Evolutionary conservation across 2,888 invertebrate genomes (phyloP).

Genomic region (Coelogynopora nodosa): DNA sequence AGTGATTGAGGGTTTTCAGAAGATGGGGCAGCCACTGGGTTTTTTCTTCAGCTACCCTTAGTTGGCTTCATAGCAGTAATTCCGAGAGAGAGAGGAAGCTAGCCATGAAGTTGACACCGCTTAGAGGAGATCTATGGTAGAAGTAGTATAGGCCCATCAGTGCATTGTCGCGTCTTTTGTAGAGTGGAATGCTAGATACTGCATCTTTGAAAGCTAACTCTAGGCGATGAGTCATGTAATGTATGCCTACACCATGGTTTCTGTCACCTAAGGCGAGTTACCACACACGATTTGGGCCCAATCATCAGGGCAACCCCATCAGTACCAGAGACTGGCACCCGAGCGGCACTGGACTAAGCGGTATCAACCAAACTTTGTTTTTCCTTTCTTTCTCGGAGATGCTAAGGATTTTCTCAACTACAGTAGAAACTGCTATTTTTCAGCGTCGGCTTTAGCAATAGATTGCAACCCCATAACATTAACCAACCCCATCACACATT

Average conservation of each 20-base stretch:
- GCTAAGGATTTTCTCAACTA: neutral
- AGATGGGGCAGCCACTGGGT: neutral
- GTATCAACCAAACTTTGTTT: neutral
- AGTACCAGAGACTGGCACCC: neutral
- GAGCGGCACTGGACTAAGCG: too few species aligned
- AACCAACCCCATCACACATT: neutral
- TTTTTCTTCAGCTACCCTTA: neutral
- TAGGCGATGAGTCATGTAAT: neutral
- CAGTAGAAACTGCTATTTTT: neutral
- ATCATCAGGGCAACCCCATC: neutral
- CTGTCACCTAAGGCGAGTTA: too few species aligned
- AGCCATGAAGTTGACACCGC: neutral
- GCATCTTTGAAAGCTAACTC: neutral
- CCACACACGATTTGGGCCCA: neutral
- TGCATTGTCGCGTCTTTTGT: too few species aligned
- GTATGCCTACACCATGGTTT: neutral
- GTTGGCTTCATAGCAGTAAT: neutral
- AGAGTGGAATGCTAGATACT: too few species aligned
- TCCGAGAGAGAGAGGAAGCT: neutral
- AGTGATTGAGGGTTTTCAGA: neutral
- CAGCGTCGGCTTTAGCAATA: neutral
- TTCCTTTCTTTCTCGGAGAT: neutral
- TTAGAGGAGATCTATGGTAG: neutral
- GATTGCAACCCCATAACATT: neutral
- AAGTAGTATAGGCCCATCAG: neutral